These are phyloP conservation scores for Trisateles emortualis DNA, from an alignment of 2,888 invertebrate species.

Conservation along the genomic window DNA sequence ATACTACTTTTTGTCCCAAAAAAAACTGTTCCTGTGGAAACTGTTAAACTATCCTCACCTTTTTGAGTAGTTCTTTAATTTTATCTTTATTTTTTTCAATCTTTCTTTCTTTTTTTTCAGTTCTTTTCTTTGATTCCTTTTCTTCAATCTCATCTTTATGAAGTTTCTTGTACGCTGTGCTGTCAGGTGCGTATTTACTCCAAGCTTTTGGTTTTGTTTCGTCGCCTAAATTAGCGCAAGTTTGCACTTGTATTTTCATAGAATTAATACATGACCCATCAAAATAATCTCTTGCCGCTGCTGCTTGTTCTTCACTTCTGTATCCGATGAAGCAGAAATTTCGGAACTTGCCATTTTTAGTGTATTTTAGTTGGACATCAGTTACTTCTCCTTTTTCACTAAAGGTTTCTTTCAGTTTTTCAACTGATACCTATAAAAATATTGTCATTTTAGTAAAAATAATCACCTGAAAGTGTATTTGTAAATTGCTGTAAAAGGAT, in stretches of 20 bases:
- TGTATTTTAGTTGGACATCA: slow-evolving; percentile 97
- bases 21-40: too few species aligned
- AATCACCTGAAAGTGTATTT: too few species aligned
- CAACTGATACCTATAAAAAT: slow-evolving; percentile 90
- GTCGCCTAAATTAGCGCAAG: slow-evolving; percentile 89
- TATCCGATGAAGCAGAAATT: slow-evolving; percentile 98
- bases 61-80: slow-evolving; percentile 89
- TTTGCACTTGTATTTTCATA: slow-evolving; percentile 92
- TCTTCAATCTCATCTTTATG: slow-evolving; percentile 74
- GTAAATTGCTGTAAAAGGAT: background rate
- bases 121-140: slow-evolving; percentile 54
- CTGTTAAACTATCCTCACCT: slow-evolving; percentile 75
- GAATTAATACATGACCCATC: slow-evolving; percentile 95
- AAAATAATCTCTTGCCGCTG: slow-evolving; percentile 91
- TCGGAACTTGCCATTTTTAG: slow-evolving; percentile 96
- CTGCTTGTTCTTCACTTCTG: slow-evolving; percentile 92
- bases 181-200: slow-evolving; percentile 96
- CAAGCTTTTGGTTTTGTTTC: slow-evolving; percentile 94
- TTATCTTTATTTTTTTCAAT: slow-evolving; percentile 81
- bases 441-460: slow-evolving; percentile 28
- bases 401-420: slow-evolving; percentile 92
- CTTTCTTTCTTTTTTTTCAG: slow-evolving; percentile 66
- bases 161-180: slow-evolving; percentile 88
- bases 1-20: too few species aligned
- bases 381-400: slow-evolving; percentile 94